These are phyloP conservation scores for Hyppa rectilinea DNA, from an alignment of 2,888 invertebrate genomes.

Conservation along the genomic window DNA sequence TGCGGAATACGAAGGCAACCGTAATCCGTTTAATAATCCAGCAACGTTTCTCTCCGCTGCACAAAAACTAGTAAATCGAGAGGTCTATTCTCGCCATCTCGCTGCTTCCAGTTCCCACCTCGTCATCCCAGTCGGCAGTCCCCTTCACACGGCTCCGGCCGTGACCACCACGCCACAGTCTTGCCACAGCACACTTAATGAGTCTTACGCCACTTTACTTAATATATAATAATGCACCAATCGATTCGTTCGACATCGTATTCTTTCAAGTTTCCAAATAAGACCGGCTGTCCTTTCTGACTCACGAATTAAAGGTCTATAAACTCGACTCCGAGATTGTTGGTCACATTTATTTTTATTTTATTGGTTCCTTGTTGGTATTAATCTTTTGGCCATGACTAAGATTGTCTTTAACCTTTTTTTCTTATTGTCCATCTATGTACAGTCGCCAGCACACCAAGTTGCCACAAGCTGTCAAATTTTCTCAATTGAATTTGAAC, in stretches of 20 bases:
- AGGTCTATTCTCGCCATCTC: constrained; percentile 49
- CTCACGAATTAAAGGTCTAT: constrained; percentile 40
- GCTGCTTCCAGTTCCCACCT: constrained; percentile 47
- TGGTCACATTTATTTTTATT: constrained; percentile 41
- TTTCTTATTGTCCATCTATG: background rate
- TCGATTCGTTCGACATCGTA: constrained; percentile 48
- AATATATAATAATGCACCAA: constrained; percentile 43
- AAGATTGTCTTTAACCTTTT: background rate
- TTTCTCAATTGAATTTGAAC: too few species aligned
- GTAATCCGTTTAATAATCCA: constrained; percentile 27
- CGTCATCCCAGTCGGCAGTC: constrained; percentile 31
- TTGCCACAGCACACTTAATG: constrained; percentile 53
- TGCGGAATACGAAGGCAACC: constrained; percentile 1
- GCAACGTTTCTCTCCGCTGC: constrained; percentile 46
- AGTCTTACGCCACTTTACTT: constrained; percentile 51
- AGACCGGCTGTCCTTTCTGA: constrained; percentile 46
- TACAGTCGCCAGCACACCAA: too few species aligned
- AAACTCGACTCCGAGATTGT: constrained; percentile 27
- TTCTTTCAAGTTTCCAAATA: constrained; percentile 55
- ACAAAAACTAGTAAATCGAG: constrained; percentile 53
- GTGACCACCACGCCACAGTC: constrained; percentile 38
- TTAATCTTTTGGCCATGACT: background rate
- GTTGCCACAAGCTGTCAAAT: too few species aligned
- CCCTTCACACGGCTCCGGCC: constrained; percentile 59
- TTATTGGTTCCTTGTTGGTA: constrained; percentile 6